Conservation (phyloP, 1,140 invertebrate species). For the Brachionus paranguensis region DNA sequence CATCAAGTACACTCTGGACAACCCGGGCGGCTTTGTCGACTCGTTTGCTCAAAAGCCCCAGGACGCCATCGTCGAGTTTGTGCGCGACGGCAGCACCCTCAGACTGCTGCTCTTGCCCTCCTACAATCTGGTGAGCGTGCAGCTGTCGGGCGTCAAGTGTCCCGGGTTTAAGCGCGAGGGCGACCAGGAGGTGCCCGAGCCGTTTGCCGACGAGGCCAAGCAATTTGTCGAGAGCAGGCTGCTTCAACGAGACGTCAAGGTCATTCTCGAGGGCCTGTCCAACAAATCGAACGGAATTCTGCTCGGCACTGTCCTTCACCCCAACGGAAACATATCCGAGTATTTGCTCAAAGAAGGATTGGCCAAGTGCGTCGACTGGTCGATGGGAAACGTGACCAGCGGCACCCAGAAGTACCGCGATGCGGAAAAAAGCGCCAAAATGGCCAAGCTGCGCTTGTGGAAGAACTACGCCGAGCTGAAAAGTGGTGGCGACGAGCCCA, state of each 20-base stretch:
- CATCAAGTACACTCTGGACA: constrained; percentile 70
- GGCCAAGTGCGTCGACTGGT: constrained; percentile 95
- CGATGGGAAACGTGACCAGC: constrained; percentile 73
- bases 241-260: constrained; percentile 84
- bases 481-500: constrained; percentile 35
- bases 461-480: constrained; percentile 64
- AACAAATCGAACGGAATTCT: constrained; percentile 64
- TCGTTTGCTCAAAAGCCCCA: not conserved
- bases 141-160: constrained; percentile 74
- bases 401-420: constrained; percentile 74
- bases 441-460: constrained; percentile 77
- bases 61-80: constrained; percentile 83
- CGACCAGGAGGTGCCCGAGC: constrained; percentile 60
- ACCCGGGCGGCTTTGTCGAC: constrained; percentile 12
- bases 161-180: constrained; percentile 69
- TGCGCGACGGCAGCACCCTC: constrained; percentile 89
- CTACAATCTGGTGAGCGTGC: constrained; percentile 80
- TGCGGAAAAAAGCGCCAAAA: constrained; percentile 80
- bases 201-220: constrained; percentile 72
- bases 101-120: constrained; percentile 77
- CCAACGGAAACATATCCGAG: constrained; percentile 89
- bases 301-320: constrained; percentile 44
- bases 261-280: constrained; percentile 81
- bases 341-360: constrained; percentile 81
- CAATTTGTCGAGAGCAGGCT: constrained; percentile 84